Conservation (phyloP, 1,140 invertebrate species). For the Leptinotarsa undecemlineata region DNA sequence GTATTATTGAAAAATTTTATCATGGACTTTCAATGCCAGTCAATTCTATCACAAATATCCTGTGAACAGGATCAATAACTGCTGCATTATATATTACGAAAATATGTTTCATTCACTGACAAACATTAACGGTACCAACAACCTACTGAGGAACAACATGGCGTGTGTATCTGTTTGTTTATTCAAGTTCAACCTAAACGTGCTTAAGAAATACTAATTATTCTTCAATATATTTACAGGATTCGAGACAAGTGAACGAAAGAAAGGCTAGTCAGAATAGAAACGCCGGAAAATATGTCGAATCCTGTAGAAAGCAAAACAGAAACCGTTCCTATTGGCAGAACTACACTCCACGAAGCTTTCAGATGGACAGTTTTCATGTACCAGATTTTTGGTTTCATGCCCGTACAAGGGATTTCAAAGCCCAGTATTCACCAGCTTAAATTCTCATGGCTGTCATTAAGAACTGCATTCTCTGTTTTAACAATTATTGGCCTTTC, state of each 20-base stretch:
- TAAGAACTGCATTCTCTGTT: slow-evolving; percentile 26
- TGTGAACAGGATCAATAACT: too few relatives aligned
- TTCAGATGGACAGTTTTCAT: neutral
- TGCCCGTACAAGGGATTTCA: slow-evolving; percentile 27
- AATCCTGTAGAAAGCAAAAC: neutral
- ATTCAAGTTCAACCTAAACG: too few relatives aligned
- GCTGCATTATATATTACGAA: too few relatives aligned
- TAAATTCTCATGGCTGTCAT: slow-evolving; percentile 29
- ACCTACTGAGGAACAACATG: too few relatives aligned
- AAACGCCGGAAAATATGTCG: neutral
- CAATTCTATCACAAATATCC: too few relatives aligned
- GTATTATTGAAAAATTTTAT: too few relatives aligned
- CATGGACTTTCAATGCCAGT: too few relatives aligned
- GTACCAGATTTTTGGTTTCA: slow-evolving; percentile 32
- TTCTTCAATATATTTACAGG: neutral
- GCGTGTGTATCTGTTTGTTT: too few relatives aligned
- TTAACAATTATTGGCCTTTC: slow-evolving; percentile 27
- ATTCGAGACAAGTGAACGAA: neutral
- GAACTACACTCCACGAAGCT: neutral
- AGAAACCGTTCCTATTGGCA: neutral
- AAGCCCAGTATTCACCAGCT: neutral
- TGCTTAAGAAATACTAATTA: too few relatives aligned
- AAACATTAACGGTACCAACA: too few relatives aligned
- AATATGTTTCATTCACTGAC: too few relatives aligned
- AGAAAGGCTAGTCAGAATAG: neutral